Evolutionary conservation across 2,113 vertebrate species (phyloP).

Genomic region (Microtus ochrogaster): DNA sequence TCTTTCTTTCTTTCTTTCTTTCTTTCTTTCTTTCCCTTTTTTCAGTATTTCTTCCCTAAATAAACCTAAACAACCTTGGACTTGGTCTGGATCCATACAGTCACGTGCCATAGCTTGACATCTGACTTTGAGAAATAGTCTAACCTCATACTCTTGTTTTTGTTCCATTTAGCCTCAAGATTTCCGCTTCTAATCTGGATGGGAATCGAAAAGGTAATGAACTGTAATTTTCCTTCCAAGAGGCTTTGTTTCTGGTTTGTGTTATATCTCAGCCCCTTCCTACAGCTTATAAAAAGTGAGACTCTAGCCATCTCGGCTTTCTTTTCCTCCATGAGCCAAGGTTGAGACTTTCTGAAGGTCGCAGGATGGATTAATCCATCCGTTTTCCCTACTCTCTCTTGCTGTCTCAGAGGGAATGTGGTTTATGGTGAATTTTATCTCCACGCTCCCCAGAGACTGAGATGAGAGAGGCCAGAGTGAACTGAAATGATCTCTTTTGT

Average conservation of each 20-base stretch:
- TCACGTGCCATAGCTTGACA: neutral
- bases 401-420: constrained; percentile 58
- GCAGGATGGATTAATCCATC: constrained; percentile 11
- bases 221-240: neutral
- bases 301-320: neutral
- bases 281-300: constrained; percentile 20
- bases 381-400: constrained; percentile 37
- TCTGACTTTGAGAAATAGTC: neutral
- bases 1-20: no score
- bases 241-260: constrained; percentile 10
- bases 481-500: constrained; percentile 49
- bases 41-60: no score
- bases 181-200: constrained; percentile 2
- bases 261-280: neutral
- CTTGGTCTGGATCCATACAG: no score
- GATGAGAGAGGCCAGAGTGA: constrained; percentile 19
- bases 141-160: neutral
- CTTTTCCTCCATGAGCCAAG: neutral
- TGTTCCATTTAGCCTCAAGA: neutral
- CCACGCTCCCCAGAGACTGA: constrained; percentile 43
- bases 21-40: no score
- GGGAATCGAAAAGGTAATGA: neutral
- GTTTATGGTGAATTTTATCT: constrained; percentile 72
- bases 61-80: neutral
- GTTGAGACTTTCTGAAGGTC: constrained; percentile 42